Percentiles rank a stretch among this genome's conserved stretches.
Conservation (phyloP, 2,888 invertebrate species). For the Mantis religiosa region DNA sequence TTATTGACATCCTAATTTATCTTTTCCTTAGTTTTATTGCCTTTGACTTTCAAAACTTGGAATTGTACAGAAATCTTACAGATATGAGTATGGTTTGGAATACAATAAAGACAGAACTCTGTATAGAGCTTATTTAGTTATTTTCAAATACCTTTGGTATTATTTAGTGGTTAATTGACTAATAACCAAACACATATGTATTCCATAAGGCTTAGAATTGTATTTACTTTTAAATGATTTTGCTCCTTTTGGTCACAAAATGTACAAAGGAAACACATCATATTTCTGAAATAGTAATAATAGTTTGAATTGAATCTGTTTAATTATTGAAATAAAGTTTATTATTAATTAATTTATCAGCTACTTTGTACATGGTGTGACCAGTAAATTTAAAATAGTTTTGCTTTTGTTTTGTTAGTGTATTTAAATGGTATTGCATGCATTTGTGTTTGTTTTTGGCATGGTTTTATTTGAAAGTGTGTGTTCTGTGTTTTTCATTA, state of each 20-base stretch:
- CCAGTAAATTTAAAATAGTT: not conserved
- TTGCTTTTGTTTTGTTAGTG: not conserved
- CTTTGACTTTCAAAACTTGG: not conserved
- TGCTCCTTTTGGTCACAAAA: not conserved
- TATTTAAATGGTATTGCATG: not conserved
- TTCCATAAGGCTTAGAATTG: not conserved
- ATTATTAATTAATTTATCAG: no score
- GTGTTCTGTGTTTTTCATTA: constrained; percentile 31
- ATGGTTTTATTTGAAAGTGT: constrained; percentile 15
- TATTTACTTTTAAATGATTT: not conserved
- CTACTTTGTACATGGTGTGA: not conserved
- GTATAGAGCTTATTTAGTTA: not conserved
- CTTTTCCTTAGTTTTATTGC: not conserved
- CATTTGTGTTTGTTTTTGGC: constrained; percentile 37
- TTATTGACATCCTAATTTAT: not conserved
- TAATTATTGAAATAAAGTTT: no score
- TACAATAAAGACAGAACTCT: not conserved
- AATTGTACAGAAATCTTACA: not conserved
- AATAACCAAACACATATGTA: no score
- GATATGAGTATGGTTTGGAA: not conserved
- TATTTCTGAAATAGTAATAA: not conserved
- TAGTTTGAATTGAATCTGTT: no score
- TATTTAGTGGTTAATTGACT: not conserved
- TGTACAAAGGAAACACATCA: not conserved
- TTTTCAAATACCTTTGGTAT: not conserved